Evolutionary conservation across 2,888 invertebrate genomes (phyloP).

Genomic region (Chaetogeoica ovagalla): DNA sequence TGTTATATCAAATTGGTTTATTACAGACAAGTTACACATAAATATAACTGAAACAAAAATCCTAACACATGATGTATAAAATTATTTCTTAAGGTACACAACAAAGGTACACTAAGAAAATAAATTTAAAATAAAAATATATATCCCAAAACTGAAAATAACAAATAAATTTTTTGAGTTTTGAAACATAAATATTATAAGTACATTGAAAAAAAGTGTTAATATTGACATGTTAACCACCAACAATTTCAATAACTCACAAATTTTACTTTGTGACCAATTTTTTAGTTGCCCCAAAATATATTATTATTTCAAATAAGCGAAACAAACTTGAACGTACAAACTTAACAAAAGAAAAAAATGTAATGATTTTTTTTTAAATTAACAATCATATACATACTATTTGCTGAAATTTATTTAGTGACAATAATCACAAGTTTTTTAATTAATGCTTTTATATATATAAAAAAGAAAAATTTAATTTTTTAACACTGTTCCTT

Average conservation of each 20-base stretch:
- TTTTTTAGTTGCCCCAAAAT: conserved; percentile 51
- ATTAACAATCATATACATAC: conserved; percentile 49
- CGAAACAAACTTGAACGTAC: conserved; percentile 53
- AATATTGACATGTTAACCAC: conserved; percentile 51
- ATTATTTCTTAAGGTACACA: conserved; percentile 38
- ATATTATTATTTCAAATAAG: conserved; percentile 51
- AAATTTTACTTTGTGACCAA: conserved; percentile 46
- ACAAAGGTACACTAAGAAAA: conserved; percentile 22
- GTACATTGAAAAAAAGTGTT: conserved; percentile 51
- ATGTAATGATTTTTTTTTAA: conserved; percentile 49
- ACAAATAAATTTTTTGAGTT: conserved; percentile 40
- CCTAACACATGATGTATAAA: conserved; percentile 50
- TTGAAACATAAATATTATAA: conserved; percentile 49
- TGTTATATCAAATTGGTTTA: conserved; percentile 49
- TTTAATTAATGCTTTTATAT: conserved; percentile 27
- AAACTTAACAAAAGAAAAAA: conserved; percentile 52
- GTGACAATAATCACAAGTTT: conserved; percentile 16
- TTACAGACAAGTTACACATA: conserved; percentile 49
- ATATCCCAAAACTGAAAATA: conserved; percentile 41
- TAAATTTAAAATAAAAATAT: conserved; percentile 44
- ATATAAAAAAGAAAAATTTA: conserved; percentile 14
- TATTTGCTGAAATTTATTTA: conserved; percentile 33
- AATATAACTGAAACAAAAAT: conserved; percentile 49
- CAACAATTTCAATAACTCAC: conserved; percentile 46
- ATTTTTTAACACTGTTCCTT: conserved; percentile 41